Conservation (phyloP, 1,140 invertebrate genomes). For the Drosophila kohkoa region DNA sequence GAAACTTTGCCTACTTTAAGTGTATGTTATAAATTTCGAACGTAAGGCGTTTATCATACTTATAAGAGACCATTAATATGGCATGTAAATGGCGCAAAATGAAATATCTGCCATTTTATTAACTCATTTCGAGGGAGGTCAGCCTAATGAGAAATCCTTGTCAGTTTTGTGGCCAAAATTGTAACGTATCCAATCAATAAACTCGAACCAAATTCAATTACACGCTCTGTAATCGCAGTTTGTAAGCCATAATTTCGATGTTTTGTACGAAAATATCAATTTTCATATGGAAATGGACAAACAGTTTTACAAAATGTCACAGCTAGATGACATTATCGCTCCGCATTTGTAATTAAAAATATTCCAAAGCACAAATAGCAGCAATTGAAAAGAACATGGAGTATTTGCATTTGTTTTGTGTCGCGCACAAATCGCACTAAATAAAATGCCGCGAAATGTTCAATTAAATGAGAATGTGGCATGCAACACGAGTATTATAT, state of each 20-base stretch:
- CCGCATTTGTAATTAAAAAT: slow-evolving; percentile 37
- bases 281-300: slow-evolving; percentile 41
- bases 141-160: slow-evolving; percentile 14
- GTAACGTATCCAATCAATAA: slow-evolving; percentile 15
- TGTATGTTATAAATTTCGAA: neutral
- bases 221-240: slow-evolving; percentile 11
- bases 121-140: slow-evolving; percentile 1
- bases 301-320: slow-evolving; percentile 30
- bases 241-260: slow-evolving; percentile 42
- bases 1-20: no score
- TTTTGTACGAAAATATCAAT: slow-evolving; percentile 56
- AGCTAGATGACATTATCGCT: slow-evolving; percentile 22
- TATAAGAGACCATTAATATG: slow-evolving; percentile 18
- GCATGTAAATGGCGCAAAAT: slow-evolving; percentile 24
- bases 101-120: slow-evolving; percentile 39
- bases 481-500: slow-evolving; percentile 19
- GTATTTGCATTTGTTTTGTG: slow-evolving; percentile 12
- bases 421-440: slow-evolving; percentile 38
- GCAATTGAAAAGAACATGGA: neutral
- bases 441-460: slow-evolving; percentile 40
- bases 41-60: slow-evolving; percentile 2
- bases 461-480: slow-evolving; percentile 52
- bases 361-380: slow-evolving; percentile 18
- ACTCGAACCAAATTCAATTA: slow-evolving; percentile 62
- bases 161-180: slow-evolving; percentile 14